These are phyloP conservation scores for Miniopterus natalensis DNA, from an alignment of 2,113 vertebrate species.

Conservation along the genomic window DNA sequence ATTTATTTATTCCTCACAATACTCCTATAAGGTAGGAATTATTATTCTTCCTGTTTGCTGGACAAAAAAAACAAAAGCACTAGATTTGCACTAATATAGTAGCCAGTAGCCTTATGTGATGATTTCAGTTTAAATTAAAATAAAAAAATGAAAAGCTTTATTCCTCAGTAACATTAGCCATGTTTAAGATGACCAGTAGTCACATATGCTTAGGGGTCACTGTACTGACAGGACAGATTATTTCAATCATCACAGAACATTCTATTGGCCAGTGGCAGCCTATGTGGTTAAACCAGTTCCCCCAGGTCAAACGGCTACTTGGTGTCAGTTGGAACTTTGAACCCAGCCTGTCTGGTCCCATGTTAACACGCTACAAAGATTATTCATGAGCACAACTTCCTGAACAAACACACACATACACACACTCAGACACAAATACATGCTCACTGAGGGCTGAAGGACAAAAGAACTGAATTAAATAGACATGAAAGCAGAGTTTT, in stretches of 20 bases:
- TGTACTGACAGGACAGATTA: not conserved
- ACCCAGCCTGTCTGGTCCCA: not conserved
- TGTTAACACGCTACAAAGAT: not conserved
- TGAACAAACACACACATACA: not conserved
- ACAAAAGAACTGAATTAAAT: not conserved
- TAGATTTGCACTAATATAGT: not conserved
- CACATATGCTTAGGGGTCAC: not conserved
- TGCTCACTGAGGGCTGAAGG: not conserved
- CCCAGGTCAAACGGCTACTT: not conserved
- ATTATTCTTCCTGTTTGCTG: not conserved
- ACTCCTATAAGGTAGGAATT: not conserved
- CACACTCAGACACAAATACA: not conserved
- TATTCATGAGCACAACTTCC: not conserved
- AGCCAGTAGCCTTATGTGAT: not conserved
- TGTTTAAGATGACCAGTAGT: not conserved
- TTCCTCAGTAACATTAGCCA: not conserved
- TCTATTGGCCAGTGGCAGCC: not conserved
- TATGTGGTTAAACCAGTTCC: not conserved
- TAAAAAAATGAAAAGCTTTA: not conserved
- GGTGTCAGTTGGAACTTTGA: not conserved
- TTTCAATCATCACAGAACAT: not conserved
- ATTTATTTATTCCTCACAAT: not conserved
- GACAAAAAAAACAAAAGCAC: not conserved
- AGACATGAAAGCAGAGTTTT: not conserved
- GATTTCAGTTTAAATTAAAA: not conserved